Evolutionary conservation across 2,888 invertebrate species (phyloP).

Genomic region (Philereme vetulata): DNA sequence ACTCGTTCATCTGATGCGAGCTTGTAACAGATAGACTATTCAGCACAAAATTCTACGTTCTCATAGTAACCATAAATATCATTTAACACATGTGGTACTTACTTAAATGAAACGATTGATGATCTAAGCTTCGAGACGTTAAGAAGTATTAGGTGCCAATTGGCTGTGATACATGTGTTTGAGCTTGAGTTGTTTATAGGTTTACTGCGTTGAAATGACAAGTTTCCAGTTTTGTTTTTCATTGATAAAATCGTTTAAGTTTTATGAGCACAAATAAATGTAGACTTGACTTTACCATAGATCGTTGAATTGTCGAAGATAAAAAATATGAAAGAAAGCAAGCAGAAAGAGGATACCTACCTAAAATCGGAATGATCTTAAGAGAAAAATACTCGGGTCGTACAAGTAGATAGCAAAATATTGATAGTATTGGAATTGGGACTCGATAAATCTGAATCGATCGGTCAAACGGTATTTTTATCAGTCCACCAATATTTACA

Average conservation of each 20-base stretch:
- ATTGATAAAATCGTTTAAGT: neutral
- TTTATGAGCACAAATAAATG: neutral
- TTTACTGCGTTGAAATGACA: neutral
- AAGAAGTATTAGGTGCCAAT: slow-evolving; percentile 22
- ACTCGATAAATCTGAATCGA: slow-evolving; percentile 41
- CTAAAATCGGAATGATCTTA: neutral
- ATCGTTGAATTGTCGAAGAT: neutral
- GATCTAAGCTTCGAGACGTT: slow-evolving; percentile 13
- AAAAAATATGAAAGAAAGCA: neutral
- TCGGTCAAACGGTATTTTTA: slow-evolving; percentile 39
- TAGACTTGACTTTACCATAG: neutral
- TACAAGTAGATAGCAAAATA: slow-evolving; percentile 17
- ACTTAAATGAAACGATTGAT: slow-evolving; percentile 18
- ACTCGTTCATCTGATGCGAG: neutral
- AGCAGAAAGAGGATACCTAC: neutral
- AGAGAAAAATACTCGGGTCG: slow-evolving; percentile 5
- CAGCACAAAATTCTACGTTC: slow-evolving; percentile 6
- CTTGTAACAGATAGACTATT: neutral
- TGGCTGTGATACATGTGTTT: slow-evolving; percentile 14
- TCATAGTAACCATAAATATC: slow-evolving; percentile 17
- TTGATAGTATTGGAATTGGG: slow-evolving; percentile 16
- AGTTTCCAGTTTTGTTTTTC: too few species aligned
- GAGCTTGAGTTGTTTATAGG: slow-evolving; percentile 18
- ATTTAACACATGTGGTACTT: slow-evolving; percentile 15
- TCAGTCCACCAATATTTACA: slow-evolving; percentile 48